phyloP scores from a whole-genome alignment of 2,797 vertebrate genomes.

The Pangasius larnaudii region DNA sequence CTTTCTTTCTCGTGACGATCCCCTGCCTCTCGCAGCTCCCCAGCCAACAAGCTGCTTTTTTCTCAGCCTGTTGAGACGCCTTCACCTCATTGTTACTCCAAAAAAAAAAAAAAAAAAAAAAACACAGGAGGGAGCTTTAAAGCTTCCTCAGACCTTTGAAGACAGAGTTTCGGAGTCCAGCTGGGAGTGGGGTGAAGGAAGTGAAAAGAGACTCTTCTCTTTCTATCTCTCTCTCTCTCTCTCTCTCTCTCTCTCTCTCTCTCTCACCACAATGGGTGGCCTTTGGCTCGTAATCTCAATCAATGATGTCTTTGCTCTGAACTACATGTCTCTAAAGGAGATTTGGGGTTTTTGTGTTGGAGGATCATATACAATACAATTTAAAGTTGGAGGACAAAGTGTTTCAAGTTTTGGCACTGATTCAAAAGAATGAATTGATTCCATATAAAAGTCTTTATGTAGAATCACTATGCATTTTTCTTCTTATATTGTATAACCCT shows the following conservation, averaged over 20 bases:
- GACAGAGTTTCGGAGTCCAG: conserved; percentile 38
- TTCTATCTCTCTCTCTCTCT: not conserved
- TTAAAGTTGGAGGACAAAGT: not conserved
- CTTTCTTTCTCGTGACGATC: conserved; percentile 37
- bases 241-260: conserved; percentile 1
- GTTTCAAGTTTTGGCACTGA: not conserved
- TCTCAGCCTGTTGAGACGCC: conserved; percentile 47
- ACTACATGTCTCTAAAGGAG: not conserved
- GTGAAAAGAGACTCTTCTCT: conserved; percentile 33
- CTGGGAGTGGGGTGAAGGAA: conserved; percentile 35
- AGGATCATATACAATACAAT: not conserved
- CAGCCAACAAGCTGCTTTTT: conserved; percentile 45
- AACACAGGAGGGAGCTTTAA: conserved; percentile 36
- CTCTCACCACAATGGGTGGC: conserved; percentile 28
- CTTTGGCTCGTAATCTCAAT: conserved; percentile 29
- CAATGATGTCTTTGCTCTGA: conserved; percentile 9
- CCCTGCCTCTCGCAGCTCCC: conserved; percentile 37
- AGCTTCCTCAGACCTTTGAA: conserved; percentile 45
- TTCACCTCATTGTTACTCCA: conserved; percentile 36
- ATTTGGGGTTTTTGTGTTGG: not conserved
- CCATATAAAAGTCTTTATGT: not conserved
- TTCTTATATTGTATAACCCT: not conserved
- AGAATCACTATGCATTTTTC: not conserved
- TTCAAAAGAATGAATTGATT: not conserved
- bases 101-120: conserved; percentile 14